Evolutionary conservation across 2,888 invertebrate species (phyloP).

Genomic region (Parelbella ahira): DNA sequence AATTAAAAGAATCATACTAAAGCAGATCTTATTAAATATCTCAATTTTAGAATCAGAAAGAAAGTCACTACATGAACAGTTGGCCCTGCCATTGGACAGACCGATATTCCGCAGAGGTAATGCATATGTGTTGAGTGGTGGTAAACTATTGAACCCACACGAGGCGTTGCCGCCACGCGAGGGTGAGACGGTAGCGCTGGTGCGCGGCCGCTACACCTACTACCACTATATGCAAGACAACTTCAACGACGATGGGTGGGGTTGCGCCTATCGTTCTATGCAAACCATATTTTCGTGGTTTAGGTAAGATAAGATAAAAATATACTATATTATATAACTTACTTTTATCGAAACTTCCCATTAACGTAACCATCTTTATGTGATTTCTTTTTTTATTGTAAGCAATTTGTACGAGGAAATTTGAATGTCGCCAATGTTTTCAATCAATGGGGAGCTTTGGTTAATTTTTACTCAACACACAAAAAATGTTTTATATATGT

Average conservation of each 20-base stretch:
- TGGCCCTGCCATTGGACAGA: conserved; percentile 83
- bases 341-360: too few relatives aligned
- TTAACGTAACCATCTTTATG: too few relatives aligned
- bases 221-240: conserved; percentile 98
- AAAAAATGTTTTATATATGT: too few relatives aligned
- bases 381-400: too few relatives aligned
- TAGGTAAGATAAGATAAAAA: too few relatives aligned
- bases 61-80: conserved; percentile 84
- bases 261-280: conserved; percentile 98
- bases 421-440: too few relatives aligned
- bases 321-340: too few relatives aligned
- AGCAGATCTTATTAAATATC: not conserved
- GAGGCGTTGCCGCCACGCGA: conserved; percentile 71
- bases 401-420: too few relatives aligned
- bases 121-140: conserved; percentile 77
- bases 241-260: conserved; percentile 99
- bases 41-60: conserved; percentile 80
- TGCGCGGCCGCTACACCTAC: conserved; percentile 94
- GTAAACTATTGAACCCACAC: conserved; percentile 87
- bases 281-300: conserved; percentile 99
- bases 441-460: too few relatives aligned
- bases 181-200: conserved; percentile 64
- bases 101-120: conserved; percentile 90
- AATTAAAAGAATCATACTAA: too few relatives aligned
- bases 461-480: too few relatives aligned